Evolutionary conservation across 2,888 invertebrate genomes (phyloP), one percentile per base, ranked within the genome.

Genomic region (Deroplatys truncata): DNA sequence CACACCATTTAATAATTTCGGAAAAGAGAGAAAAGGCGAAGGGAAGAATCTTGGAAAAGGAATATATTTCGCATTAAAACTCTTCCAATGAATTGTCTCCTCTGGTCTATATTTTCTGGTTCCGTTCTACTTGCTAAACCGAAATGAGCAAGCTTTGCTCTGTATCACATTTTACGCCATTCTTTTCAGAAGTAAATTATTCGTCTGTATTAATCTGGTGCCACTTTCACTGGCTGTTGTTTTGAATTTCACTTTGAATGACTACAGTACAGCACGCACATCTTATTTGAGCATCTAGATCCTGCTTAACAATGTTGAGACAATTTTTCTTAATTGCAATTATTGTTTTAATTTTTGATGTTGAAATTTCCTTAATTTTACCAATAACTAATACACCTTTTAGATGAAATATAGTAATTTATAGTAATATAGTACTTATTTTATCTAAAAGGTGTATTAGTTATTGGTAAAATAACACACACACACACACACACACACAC

Each of bases 1-100:
- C 89, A 84, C 86, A 16, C 86, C 89, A 89, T 89, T 89, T 86
- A 89, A 84, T 89, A 89, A 86, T 49, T 49, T 13, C 56, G 56
- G 56, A 72, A 49, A 28, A 49, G 85, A 25, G 85, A n/a, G 56
- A n/a, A 85, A 49, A 13, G 35, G 56, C 85, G 28, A 35, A 16
- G 56, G 28, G 35, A 28, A 49, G 28, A 49, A 85, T 49, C 49
- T 56, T 31, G 56, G 20, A 72, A 49, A 85, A 43, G 43, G n/a
- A 85, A 25, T 85, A 56, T 85, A 85, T n/a, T 49, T 85, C 20
- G 16, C 49, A 56, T 85, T 85, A 85, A 49, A 49, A 35, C 49
- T 43, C 20, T 72, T 85, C 49, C 35, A 49, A 43, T 43, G 56
- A 25, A 28, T n/a, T 49, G 43, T 28, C 49, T 49, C 56, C 25